A percentile compares a stretch with the other conserved stretches of the same genome.
Conservation (phyloP, 1,140 invertebrate genomes). For the Calycopis cecrops region DNA sequence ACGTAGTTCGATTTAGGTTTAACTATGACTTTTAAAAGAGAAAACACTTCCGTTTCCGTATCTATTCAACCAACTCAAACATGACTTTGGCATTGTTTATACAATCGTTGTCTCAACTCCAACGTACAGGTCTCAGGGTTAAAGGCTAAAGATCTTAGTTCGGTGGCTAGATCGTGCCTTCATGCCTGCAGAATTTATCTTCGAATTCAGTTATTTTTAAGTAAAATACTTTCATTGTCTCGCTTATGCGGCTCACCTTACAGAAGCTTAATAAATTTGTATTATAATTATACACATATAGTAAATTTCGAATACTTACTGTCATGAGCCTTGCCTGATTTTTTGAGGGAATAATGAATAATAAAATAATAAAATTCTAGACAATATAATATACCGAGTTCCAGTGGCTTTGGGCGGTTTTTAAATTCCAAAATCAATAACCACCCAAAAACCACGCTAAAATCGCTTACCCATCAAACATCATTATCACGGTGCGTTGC, state of each 20-base stretch:
- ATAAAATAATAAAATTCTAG: no score
- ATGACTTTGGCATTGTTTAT: constrained; percentile 22
- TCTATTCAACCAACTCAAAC: not conserved
- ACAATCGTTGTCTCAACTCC: constrained; percentile 16
- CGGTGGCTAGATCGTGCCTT: constrained; percentile 31
- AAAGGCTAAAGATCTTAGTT: constrained; percentile 36
- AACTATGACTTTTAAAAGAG: not conserved
- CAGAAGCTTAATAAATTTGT: not conserved
- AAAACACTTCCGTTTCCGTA: not conserved
- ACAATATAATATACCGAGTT: no score
- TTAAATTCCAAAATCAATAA: no score
- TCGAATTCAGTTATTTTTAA: constrained; percentile 8
- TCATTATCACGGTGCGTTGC: no score
- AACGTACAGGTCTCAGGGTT: constrained; percentile 15
- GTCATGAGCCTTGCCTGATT: no score
- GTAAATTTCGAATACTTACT: no score
- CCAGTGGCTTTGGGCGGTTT: no score
- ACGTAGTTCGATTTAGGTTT: not conserved
- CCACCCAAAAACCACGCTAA: no score
- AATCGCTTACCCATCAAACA: no score
- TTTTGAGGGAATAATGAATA: no score
- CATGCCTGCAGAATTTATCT: constrained; percentile 25
- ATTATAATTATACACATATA: not conserved
- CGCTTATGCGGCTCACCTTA: not conserved
- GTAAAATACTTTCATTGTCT: constrained; percentile 9